These are phyloP conservation scores for Perizoma affinitatum DNA, from an alignment of 2,888 invertebrate genomes.

Conservation along the genomic window DNA sequence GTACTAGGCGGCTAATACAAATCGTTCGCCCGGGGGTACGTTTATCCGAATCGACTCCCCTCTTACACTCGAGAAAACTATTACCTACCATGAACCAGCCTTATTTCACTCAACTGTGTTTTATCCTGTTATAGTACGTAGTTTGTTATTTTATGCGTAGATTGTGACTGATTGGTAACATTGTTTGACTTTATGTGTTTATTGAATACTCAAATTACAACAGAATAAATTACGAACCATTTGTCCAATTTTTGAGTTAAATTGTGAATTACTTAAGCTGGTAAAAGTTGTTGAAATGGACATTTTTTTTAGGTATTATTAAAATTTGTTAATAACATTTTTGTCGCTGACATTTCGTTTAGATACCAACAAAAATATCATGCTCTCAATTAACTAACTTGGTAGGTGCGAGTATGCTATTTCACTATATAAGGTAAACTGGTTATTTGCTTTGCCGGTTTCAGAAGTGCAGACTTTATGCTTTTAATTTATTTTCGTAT, in stretches of 20 bases:
- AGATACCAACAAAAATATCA: conserved; percentile 56
- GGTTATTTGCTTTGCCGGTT: conserved; percentile 46
- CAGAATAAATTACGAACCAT: neutral
- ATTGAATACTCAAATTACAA: neutral
- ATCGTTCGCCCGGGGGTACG: conserved; percentile 77
- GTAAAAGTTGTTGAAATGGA: no score
- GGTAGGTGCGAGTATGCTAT: conserved; percentile 22
- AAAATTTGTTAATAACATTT: no score
- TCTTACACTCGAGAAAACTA: conserved; percentile 64
- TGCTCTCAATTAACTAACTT: conserved; percentile 37
- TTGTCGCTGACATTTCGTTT: no score
- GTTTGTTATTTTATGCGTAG: conserved; percentile 7
- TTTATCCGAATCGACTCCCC: conserved; percentile 65
- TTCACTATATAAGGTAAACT: conserved; percentile 37
- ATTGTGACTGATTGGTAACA: neutral
- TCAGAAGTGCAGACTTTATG: conserved; percentile 45
- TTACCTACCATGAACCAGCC: conserved; percentile 53
- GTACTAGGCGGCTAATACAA: conserved; percentile 82
- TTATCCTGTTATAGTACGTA: conserved; percentile 3
- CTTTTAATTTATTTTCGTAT: conserved; percentile 34
- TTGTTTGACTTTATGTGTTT: neutral
- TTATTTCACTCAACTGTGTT: conserved; percentile 29
- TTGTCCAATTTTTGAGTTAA: neutral
- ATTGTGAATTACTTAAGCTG: neutral
- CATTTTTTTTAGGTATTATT: no score